Conservation (phyloP, 2,888 invertebrate genomes). For the Odontomyia ornata region DNA sequence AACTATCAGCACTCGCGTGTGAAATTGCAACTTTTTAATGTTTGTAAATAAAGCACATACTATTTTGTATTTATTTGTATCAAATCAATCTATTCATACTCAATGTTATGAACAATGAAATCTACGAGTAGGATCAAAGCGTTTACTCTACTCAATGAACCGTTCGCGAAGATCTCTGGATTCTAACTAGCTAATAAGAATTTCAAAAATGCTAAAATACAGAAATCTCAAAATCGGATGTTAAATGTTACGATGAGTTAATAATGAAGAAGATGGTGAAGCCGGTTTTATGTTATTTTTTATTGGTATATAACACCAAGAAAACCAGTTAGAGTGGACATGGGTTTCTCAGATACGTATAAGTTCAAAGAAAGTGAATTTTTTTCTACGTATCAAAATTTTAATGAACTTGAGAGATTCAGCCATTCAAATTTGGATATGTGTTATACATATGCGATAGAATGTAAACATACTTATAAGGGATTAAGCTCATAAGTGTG, state of each 20-base stretch:
- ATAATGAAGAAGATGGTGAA: not conserved
- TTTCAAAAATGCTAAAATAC: slow-evolving; percentile 23
- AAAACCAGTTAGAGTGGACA: slow-evolving; percentile 30
- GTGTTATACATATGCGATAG: no score
- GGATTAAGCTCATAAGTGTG: no score
- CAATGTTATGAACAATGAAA: no score
- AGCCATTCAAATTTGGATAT: no score
- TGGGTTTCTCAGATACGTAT: not conserved
- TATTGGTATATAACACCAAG: not conserved
- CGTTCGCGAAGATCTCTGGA: not conserved
- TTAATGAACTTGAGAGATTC: no score
- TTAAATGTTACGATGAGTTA: slow-evolving; percentile 22
- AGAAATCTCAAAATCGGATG: not conserved
- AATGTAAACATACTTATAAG: no score
- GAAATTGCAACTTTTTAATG: no score
- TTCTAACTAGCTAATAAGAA: slow-evolving; percentile 37
- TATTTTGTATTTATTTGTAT: no score
- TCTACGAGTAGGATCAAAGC: no score
- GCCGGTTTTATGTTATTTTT: slow-evolving; percentile 1
- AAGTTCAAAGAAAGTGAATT: slow-evolving; percentile 40
- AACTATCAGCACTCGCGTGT: no score
- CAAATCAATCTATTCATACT: no score
- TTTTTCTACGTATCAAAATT: not conserved
- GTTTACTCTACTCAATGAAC: not conserved
- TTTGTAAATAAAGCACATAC: no score